Evolutionary conservation across 2,797 vertebrate genomes (phyloP), one percentile per base, ranked within the genome.

Genomic region (Anomalospiza imberbis): DNA sequence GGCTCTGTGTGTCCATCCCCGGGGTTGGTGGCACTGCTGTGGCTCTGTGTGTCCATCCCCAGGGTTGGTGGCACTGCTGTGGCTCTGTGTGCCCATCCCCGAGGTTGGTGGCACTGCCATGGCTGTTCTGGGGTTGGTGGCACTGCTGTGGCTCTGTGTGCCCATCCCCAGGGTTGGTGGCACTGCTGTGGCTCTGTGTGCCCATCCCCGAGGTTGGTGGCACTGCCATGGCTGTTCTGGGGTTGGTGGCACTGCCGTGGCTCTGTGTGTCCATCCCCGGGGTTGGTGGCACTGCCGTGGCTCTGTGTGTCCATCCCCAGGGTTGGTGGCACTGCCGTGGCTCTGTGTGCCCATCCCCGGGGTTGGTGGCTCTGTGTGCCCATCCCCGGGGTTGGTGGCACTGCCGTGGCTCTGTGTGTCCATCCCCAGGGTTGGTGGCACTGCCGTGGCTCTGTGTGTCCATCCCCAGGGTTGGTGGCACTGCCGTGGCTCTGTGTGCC

Each of bases 101-200:
- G 2, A n/a, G 14, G 5, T 8, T 25, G 55, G n/a, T 57, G n/a
- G 7, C 54, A 55, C 6, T 55, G 54, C 32, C 4, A 4, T 60
- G 10, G 14, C 13, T 12, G 11, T 32, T 34, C 54, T 17, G 1
- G 17, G 11, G 7, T 18, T 51, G 51, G 51, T 53, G 50, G 7
- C 50, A 18, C 32, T 55, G 54, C 21, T 14, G 2, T 3, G 32
- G 32, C 55, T 32, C 32, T 2, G 0, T n/a, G 11, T 65, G 12
- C 26, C 50, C 34, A 9, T 31, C 32, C n/a, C 11, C 38, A 0
- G 22, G 34, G 8, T 1, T 9, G 36, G 58, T 62, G 58, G 12
- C 70, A 21, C 8, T 55, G 17, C 3, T 3, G 2, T 54, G 12
- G 19, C 10, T 6, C 31, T 6, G 6, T 13, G 3, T 53, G 5